A percentile compares a stretch with the other conserved stretches of the same genome.
Conservation (phyloP, 2,113 vertebrate species). For the Vulpes vulpes region DNA sequence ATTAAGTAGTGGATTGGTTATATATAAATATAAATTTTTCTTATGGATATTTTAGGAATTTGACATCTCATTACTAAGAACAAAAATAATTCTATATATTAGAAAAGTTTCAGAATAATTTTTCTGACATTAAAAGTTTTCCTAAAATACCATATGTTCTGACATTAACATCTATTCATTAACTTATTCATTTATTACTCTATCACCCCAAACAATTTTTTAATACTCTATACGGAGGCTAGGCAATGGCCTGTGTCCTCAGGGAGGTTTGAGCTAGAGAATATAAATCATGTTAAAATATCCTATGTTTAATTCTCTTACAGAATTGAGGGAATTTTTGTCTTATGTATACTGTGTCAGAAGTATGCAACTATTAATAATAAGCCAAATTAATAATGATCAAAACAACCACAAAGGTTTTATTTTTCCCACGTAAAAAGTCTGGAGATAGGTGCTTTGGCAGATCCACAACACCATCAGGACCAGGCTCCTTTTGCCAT, state of each 20-base stretch:
- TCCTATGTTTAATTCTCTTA: background rate
- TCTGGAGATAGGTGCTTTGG: background rate
- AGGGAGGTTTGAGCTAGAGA: background rate
- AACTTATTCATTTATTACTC: background rate
- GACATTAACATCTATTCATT: background rate
- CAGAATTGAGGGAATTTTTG: background rate
- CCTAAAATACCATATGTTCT: background rate
- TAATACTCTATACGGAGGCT: background rate
- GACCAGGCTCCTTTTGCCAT: accelerated
- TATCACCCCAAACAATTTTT: background rate
- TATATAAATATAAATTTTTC: background rate
- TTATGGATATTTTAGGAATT: background rate
- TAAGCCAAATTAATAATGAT: background rate
- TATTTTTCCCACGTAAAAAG: background rate
- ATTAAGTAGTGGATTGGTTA: background rate
- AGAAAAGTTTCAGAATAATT: background rate
- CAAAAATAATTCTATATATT: background rate
- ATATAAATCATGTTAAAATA: background rate
- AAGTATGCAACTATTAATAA: background rate
- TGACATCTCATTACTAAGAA: background rate
- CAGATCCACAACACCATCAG: background rate
- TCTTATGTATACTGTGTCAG: background rate
- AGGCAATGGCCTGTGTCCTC: background rate
- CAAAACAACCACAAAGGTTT: background rate
- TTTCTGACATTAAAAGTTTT: background rate